Evolutionary conservation across 2,888 invertebrate species (phyloP).

Genomic region (Dastarcus helophoroides): DNA sequence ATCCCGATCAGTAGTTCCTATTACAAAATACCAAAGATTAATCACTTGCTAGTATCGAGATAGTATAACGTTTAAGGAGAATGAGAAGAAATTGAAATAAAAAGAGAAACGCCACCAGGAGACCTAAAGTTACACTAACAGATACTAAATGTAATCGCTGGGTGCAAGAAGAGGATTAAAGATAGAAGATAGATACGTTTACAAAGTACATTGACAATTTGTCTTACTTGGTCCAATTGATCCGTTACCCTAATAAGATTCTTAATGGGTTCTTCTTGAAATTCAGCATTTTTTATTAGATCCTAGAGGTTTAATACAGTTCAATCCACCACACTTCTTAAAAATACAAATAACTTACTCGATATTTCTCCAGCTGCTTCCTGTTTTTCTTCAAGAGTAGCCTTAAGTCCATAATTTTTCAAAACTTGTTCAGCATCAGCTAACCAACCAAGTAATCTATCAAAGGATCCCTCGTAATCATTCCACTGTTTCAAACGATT

Average conservation of each 20-base stretch:
- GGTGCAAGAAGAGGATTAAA: too few relatives aligned
- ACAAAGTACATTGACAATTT: not conserved
- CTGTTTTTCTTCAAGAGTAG: constrained; percentile 80
- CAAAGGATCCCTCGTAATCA: constrained; percentile 78
- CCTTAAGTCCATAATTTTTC: constrained; percentile 73
- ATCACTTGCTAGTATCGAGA: too few relatives aligned
- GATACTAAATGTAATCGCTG: too few relatives aligned
- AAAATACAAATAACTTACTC: constrained; percentile 45
- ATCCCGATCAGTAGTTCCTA: constrained; percentile 67
- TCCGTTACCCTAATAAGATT: constrained; percentile 64
- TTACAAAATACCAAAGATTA: constrained; percentile 22
- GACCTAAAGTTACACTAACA: too few relatives aligned
- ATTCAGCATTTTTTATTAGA: constrained; percentile 62
- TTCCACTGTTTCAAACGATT: constrained; percentile 83
- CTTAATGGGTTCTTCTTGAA: constrained; percentile 58
- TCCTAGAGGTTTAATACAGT: constrained; percentile 47
- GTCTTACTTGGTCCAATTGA: constrained; percentile 80
- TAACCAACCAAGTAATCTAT: constrained; percentile 72
- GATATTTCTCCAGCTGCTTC: constrained; percentile 83
- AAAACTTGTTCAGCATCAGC: constrained; percentile 75
- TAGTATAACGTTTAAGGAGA: too few relatives aligned
- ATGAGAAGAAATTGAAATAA: too few relatives aligned
- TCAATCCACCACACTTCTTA: not conserved
- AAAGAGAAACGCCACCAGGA: too few relatives aligned
- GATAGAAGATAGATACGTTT: too few relatives aligned